These are phyloP conservation scores for Enteromius viviparus DNA, from an alignment of 2,797 vertebrate species.

Conservation along the genomic window DNA sequence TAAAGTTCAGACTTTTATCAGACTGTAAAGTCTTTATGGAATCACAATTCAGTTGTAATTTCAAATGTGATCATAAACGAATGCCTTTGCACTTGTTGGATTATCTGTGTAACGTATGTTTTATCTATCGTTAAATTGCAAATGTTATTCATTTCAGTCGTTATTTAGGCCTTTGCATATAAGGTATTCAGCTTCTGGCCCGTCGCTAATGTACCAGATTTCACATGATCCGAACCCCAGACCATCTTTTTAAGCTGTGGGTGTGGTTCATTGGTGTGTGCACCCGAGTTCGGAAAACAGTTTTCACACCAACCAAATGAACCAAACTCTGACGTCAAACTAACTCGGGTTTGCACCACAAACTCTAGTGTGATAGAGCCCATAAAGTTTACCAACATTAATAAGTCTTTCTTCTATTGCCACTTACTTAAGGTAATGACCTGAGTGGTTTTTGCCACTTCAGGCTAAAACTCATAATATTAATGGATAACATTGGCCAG, in stretches of 20 bases:
- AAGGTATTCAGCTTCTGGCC: neutral
- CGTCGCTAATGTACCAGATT: neutral
- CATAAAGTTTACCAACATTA: slow-evolving; percentile 7
- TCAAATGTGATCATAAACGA: neutral
- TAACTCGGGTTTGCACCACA: neutral
- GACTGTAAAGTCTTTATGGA: neutral
- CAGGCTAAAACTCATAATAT: neutral
- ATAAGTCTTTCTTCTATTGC: slow-evolving; percentile 2
- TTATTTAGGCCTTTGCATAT: neutral
- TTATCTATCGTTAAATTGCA: neutral
- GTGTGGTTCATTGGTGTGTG: slow-evolving; percentile 16
- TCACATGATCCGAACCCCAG: slow-evolving; percentile 6
- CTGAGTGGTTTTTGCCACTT: neutral
- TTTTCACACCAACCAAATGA: slow-evolving; percentile 34
- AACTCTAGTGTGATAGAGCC: slow-evolving; percentile 3
- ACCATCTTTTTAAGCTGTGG: slow-evolving; percentile 11
- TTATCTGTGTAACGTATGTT: neutral
- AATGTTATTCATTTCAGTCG: neutral
- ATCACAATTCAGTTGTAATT: neutral
- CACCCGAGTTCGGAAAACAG: slow-evolving; percentile 10
- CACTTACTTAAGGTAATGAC: neutral
- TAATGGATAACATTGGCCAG: neutral
- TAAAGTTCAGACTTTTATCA: neutral
- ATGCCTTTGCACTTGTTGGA: neutral
- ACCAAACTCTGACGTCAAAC: slow-evolving; percentile 23